Conservation (phyloP, 2,113 vertebrate species). For the Hemicordylus capensis region DNA sequence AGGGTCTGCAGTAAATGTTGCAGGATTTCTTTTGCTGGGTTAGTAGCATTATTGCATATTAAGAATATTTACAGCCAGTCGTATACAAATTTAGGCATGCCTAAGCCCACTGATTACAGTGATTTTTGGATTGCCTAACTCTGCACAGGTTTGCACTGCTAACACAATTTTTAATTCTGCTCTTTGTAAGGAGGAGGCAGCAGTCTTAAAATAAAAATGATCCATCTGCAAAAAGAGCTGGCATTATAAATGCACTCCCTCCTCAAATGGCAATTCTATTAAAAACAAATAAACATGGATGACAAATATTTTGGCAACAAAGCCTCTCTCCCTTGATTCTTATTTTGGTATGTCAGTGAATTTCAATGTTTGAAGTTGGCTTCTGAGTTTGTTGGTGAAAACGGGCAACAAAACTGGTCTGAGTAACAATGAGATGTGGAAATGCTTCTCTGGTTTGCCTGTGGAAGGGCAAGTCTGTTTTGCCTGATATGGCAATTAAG, state of each 20-base stretch:
- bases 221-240: neutral
- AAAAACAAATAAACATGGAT: neutral
- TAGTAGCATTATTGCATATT: neutral
- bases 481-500: constrained; percentile 14
- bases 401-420: constrained; percentile 9
- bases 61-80: constrained; percentile 23
- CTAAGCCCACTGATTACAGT: neutral
- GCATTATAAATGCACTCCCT: accelerated
- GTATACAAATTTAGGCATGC: neutral
- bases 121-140: neutral
- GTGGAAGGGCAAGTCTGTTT: neutral
- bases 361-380: neutral
- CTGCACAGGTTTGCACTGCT: constrained; percentile 20
- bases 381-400: neutral
- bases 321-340: neutral
- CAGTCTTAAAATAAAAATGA: constrained; percentile 9
- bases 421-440: constrained; percentile 17
- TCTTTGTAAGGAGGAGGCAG: constrained; percentile 40
- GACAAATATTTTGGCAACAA: constrained; percentile 19
- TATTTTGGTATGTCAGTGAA: neutral
- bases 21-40: neutral
- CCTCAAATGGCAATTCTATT: accelerated
- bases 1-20: neutral
- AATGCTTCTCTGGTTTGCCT: constrained; percentile 26
- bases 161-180: neutral